A percentile compares a stretch with the other conserved stretches of the same genome.
phyloP scores from a whole-genome alignment of 2,797 vertebrate genomes.

The Ficedula albicollis region DNA sequence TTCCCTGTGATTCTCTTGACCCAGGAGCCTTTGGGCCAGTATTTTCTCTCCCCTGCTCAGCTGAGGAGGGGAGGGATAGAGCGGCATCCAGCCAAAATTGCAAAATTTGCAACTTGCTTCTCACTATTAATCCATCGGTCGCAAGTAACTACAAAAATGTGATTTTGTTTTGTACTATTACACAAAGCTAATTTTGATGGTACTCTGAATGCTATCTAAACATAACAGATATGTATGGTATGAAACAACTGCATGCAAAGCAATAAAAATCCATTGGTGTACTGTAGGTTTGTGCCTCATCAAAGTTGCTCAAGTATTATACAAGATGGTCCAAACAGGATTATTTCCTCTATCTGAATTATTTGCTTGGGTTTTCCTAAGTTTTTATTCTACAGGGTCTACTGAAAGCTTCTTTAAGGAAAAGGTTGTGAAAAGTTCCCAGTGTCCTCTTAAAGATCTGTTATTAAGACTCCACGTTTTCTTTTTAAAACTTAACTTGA shows the following conservation, averaged over 20 bases:
- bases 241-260: background rate
- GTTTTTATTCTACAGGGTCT: background rate
- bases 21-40: background rate
- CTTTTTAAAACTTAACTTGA: background rate
- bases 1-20: background rate
- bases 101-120: background rate
- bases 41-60: background rate
- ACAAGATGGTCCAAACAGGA: background rate
- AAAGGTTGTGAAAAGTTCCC: background rate
- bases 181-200: background rate
- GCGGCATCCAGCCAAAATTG: rapidly evolving
- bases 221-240: background rate
- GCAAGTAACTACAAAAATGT: background rate
- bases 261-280: background rate
- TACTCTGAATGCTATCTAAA: background rate
- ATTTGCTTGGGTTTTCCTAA: background rate
- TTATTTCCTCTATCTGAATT: background rate
- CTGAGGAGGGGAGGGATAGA: background rate
- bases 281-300: background rate
- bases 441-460: background rate
- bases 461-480: background rate
- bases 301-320: background rate
- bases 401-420: background rate
- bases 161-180: background rate
- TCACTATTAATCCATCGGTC: background rate